phyloP scores from a whole-genome alignment of 2,797 vertebrate species.

The Argya squamiceps region DNA sequence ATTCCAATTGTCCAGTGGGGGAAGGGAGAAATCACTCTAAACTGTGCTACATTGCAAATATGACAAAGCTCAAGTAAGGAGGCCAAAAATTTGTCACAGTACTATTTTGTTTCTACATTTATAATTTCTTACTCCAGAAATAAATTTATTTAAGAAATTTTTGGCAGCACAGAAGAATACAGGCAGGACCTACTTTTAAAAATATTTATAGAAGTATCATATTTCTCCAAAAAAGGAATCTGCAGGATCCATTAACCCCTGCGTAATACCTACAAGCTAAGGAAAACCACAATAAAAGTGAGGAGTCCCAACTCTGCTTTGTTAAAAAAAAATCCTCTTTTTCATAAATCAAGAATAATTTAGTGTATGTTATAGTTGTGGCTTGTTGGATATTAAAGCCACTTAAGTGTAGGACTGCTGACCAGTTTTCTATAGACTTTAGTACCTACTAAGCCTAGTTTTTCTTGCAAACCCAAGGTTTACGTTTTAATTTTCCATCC shows the following conservation, averaged over 20 bases:
- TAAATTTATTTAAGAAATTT: not conserved
- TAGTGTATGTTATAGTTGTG: rapidly evolving
- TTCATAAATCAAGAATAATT: not conserved
- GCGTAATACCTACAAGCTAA: not conserved
- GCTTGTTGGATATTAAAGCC: not conserved
- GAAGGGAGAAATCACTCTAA: rapidly evolving
- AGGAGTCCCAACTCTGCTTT: not conserved
- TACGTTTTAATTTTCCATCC: not conserved
- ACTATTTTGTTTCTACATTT: not conserved
- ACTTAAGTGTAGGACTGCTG: not conserved
- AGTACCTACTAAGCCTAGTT: not conserved
- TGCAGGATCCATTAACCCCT: not conserved
- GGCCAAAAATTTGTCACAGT: not conserved
- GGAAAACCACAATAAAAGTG: not conserved
- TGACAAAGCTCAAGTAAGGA: not conserved
- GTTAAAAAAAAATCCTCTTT: too few species aligned
- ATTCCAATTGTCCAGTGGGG: not conserved
- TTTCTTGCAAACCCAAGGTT: not conserved
- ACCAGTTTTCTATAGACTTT: not conserved
- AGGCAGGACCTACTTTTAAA: not conserved
- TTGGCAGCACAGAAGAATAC: not conserved
- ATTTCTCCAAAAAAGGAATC: not conserved
- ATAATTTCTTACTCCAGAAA: not conserved
- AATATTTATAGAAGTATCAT: not conserved
- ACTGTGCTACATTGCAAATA: not conserved